These are phyloP conservation scores for Diorhabda elongata DNA, from an alignment of 1,140 invertebrate species.

Conservation along the genomic window DNA sequence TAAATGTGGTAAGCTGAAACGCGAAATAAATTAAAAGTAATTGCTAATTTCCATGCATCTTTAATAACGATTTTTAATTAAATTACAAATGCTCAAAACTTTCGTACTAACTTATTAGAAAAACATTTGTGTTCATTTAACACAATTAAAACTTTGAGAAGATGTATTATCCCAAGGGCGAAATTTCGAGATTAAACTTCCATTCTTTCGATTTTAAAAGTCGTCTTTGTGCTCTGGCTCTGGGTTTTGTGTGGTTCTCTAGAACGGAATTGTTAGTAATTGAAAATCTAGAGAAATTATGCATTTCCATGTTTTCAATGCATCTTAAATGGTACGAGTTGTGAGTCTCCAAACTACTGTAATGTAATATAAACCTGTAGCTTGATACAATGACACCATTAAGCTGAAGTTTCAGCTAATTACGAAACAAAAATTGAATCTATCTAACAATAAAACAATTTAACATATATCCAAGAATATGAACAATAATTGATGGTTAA, in stretches of 20 bases:
- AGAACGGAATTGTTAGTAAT: neutral
- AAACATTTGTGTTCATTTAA: slow-evolving; percentile 3
- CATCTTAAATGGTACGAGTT: too few species aligned
- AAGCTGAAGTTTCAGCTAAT: too few species aligned
- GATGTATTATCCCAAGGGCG: neutral
- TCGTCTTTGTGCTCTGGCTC: neutral
- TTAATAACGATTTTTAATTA: neutral
- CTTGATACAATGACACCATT: too few species aligned
- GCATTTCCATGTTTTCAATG: neutral
- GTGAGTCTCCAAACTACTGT: too few species aligned
- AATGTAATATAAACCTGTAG: too few species aligned
- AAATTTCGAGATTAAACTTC: neutral
- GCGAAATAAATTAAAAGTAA: neutral
- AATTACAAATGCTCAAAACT: slow-evolving; percentile 1
- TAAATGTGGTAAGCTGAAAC: neutral
- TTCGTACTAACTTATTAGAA: neutral
- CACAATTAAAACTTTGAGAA: neutral
- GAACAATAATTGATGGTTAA: too few species aligned
- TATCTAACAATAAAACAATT: too few species aligned
- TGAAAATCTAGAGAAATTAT: neutral
- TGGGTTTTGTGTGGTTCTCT: neutral
- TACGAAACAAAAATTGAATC: too few species aligned
- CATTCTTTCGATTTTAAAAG: slow-evolving; percentile 1
- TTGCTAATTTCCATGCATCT: neutral
- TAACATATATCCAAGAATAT: too few species aligned